Conservation (phyloP, 2,113 vertebrate species). For the Oostethus manadensis region DNA sequence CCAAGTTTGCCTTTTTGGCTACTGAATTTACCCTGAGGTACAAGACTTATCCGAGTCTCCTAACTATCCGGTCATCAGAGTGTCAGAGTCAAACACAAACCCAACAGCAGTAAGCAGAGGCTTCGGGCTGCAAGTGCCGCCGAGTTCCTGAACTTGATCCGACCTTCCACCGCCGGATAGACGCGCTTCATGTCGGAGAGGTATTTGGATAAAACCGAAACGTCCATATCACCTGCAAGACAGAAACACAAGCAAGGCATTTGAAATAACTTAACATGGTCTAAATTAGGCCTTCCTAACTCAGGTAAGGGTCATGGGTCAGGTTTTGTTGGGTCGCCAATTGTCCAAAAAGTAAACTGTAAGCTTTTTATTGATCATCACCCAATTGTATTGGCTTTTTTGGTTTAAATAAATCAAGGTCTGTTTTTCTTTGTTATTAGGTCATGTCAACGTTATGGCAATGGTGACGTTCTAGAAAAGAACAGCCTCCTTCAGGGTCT, state of each 20-base stretch:
- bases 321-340: too few species aligned
- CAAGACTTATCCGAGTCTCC: neutral
- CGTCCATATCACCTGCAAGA: constrained; percentile 76
- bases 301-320: too few species aligned
- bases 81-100: constrained; percentile 15
- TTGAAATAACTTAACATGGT: too few species aligned
- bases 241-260: neutral
- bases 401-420: too few species aligned
- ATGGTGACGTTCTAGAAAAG: too few species aligned
- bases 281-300: too few species aligned
- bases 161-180: constrained; percentile 78
- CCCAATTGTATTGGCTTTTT: too few species aligned
- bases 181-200: constrained; percentile 73
- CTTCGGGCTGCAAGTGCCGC: constrained; percentile 18
- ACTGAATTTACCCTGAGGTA: neutral
- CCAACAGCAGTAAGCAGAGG: constrained; percentile 28
- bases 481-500: too few species aligned
- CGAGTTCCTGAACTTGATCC: constrained; percentile 72
- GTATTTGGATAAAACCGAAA: constrained; percentile 73
- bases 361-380: too few species aligned
- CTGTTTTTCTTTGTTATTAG: too few species aligned
- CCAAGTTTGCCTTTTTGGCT: neutral
- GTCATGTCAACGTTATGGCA: too few species aligned
- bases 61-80: constrained; percentile 16
- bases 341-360: too few species aligned